A percentile compares a stretch with the other conserved stretches of the same genome.
These are phyloP conservation scores for Entosphenus tridentatus DNA, from an alignment of 2,113 vertebrate genomes.

Conservation along the genomic window DNA sequence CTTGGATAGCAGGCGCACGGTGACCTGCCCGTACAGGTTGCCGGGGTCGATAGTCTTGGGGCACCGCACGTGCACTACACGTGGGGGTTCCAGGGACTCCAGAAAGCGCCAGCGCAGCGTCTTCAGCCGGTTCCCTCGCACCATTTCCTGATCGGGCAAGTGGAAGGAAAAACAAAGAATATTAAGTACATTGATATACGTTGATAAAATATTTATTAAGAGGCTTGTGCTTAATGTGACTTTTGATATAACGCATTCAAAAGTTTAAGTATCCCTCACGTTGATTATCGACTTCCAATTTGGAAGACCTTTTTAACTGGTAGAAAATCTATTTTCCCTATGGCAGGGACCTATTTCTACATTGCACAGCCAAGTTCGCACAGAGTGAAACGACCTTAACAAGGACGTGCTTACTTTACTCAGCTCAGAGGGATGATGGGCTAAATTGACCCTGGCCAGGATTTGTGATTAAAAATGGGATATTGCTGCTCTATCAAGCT, in stretches of 20 bases:
- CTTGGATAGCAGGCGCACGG: conserved; percentile 54
- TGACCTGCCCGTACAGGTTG: conserved; percentile 67
- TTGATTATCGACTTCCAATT: too few species aligned
- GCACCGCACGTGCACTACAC: conserved; percentile 50
- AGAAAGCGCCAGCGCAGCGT: conserved; percentile 57
- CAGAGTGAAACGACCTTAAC: too few species aligned
- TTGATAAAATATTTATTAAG: not conserved
- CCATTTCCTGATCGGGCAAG: conserved; percentile 44
- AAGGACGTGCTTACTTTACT: too few species aligned
- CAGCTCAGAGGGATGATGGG: too few species aligned
- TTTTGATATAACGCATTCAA: not conserved
- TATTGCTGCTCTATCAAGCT: too few species aligned
- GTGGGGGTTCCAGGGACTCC: conserved; percentile 50
- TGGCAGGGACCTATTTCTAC: too few species aligned
- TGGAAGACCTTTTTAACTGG: too few species aligned
- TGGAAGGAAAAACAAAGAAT: not conserved
- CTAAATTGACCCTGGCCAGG: too few species aligned
- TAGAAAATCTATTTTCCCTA: too few species aligned
- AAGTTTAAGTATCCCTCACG: not conserved
- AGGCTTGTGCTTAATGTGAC: not conserved
- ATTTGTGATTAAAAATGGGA: too few species aligned
- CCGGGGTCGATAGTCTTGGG: conserved; percentile 33
- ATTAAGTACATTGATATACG: not conserved
- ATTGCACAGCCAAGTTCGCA: too few species aligned
- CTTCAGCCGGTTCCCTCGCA: conserved; percentile 49